Base-by-base conservation (phyloP, 1,140 invertebrate genomes). In the Melipona quadrifasciata region DNA sequence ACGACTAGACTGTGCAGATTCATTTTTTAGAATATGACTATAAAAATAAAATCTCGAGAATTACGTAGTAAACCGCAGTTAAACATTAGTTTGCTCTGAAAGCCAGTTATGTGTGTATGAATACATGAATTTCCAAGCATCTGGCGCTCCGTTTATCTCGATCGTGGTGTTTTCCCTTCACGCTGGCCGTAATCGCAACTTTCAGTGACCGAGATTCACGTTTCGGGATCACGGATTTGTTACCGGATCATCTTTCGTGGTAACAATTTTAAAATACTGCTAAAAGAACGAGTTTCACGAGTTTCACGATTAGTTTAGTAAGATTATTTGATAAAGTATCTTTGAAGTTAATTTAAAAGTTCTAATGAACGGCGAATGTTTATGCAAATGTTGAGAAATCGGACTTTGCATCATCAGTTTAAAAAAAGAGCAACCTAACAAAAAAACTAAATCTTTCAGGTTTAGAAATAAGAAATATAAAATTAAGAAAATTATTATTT, bases 101-200 rank as follows among this genome's bases (percentile, higher is more conserved):
- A 27, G 78, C 67, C 53, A 53, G 24, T 17, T 57, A 31, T 51
- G 78, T 34, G 47, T 39, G 78, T 53, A 27, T 39, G 78, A 67
- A 70, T 53, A 47, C 24, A 53, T 53, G 21, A 68, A 57, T 57
- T 71, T 64, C 53, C 64, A 53, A 79, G 65, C 77, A 79, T 68
- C 51, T 67, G 77, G 65, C 65, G 65, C 24, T 47, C 78, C 53
- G 67, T 80, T 80, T 80, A 71, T 71, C 67, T 80, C 67, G 53
- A 80, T 80, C 27, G 78, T 67, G 24, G 21, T 34, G 39, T 61
- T 74, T 81, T 53, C 57, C 21, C 39, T 31, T 51, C 6, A 12
- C 27, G 57, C 16, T 24, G 31, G 12, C 39, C 34, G 39, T 80
- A 80, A 73, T 61, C 27, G 11, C 39, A 21, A 71, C 39, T 81